Evolutionary conservation across 2,888 invertebrate species (phyloP), one percentile per base, ranked within the genome.

Genomic region (Leptinotarsa peninsularis): DNA sequence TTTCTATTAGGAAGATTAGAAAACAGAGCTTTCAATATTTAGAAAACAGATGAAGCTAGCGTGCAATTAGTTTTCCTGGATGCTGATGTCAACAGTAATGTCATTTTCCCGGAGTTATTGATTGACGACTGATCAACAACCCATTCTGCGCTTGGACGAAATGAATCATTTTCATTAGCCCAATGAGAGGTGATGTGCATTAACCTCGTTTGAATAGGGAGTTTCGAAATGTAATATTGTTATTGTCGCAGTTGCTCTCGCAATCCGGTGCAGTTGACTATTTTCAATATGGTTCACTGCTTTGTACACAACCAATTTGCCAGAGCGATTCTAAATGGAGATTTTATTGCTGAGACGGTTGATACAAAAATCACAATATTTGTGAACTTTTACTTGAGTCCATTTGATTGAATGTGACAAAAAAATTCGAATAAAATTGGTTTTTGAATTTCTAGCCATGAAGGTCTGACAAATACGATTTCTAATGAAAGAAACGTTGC

Each of bases 161-260:
- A 69, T 69, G 69, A 18, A 69, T 54, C 69, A 69, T 69, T 69
- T 68, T 58, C 69, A 69, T 69, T 69, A 69, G 69, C 14, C 18
- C 69, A 69, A 69, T 69, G 56, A 69, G 63, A 63, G n/a, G 63
- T 63, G 63, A 63, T 63, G 17, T 63, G 43, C 63, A 63, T 43
- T 63, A 63, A 63, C 33, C 17, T 33, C 63, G 43, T 33, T 63
- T 17, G 13, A 63, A 63, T 63, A 33, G 43, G n/a, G 33, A 43
- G 63, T 33, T 63, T 63, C 63, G 43, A 43, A 63, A 33, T 33
- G 63, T 63, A 33, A 63, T 63, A 63, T 63, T 63, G 63, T 63
- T 63, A 63, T 63, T 63, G 27, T 10, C 63, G n/a, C 18, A 63
- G 43, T 63, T 33, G 63, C 43, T 63, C 63, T 33, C n/a, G 43